A percentile compares a stretch with the other conserved stretches of the same genome.
Conservation (phyloP, 2,113 vertebrate genomes). For the Ammospiza caudacuta region DNA sequence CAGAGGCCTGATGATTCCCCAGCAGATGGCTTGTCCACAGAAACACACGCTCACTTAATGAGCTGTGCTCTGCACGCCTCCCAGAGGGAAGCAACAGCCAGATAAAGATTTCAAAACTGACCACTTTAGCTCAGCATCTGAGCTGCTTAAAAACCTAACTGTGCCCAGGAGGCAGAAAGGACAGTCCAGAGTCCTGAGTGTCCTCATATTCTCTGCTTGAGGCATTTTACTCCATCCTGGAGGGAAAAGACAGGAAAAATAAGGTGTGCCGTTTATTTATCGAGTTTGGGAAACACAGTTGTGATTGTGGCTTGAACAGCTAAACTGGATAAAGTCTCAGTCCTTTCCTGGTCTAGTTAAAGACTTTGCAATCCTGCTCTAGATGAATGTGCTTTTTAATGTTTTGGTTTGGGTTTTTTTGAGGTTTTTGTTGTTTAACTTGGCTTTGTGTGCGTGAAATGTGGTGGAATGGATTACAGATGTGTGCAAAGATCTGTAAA, state of each 20-base stretch:
- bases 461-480: constrained; percentile 5
- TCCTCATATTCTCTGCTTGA: neutral
- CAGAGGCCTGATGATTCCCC: neutral
- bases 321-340: neutral
- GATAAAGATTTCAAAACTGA: neutral
- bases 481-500: constrained; percentile 39
- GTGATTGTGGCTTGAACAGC: neutral
- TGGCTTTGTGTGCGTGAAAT: neutral
- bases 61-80: neutral
- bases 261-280: neutral
- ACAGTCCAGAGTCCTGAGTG: neutral
- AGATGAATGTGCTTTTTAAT: neutral
- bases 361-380: neutral
- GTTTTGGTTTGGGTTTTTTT: neutral
- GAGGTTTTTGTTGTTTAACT: neutral
- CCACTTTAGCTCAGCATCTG: neutral
- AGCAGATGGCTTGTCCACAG: neutral
- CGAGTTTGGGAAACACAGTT: neutral
- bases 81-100: neutral
- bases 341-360: neutral
- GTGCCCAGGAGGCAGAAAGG: neutral
- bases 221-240: neutral
- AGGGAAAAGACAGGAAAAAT: neutral
- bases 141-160: neutral
- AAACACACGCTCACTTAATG: neutral